phyloP scores from a whole-genome alignment of 2,888 invertebrate genomes.

The Bugulina stolonifera region DNA sequence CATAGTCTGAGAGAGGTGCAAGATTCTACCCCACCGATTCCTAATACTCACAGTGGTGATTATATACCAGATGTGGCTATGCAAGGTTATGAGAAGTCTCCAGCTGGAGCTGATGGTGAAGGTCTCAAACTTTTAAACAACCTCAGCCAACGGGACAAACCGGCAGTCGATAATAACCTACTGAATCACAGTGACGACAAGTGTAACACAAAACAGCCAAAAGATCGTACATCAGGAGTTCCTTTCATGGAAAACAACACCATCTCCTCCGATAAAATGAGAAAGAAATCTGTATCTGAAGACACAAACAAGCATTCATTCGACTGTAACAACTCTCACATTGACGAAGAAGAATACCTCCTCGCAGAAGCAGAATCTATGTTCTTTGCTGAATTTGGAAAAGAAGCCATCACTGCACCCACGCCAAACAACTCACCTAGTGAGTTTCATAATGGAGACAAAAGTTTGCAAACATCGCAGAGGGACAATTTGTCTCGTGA shows the following conservation, averaged over 20 bases:
- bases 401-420: not conserved
- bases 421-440: too few relatives aligned
- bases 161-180: not conserved
- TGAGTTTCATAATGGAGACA: too few relatives aligned
- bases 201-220: not conserved
- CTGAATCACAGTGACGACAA: not conserved
- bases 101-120: not conserved
- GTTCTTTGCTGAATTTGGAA: conserved; percentile 12
- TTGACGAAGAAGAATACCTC: not conserved
- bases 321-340: not conserved
- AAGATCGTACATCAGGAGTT: not conserved
- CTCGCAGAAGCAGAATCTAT: conserved; percentile 16
- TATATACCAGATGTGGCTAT: not conserved
- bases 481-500: not conserved
- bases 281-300: not conserved
- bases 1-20: too few relatives aligned
- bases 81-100: not conserved
- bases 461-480: not conserved
- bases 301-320: not conserved
- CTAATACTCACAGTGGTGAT: not conserved
- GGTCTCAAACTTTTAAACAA: not conserved
- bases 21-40: too few relatives aligned
- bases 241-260: not conserved
- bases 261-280: not conserved
- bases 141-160: not conserved